These are phyloP conservation scores for Dolichoris vasculosae DNA, from an alignment of 1,140 invertebrate genomes.

Conservation along the genomic window DNA sequence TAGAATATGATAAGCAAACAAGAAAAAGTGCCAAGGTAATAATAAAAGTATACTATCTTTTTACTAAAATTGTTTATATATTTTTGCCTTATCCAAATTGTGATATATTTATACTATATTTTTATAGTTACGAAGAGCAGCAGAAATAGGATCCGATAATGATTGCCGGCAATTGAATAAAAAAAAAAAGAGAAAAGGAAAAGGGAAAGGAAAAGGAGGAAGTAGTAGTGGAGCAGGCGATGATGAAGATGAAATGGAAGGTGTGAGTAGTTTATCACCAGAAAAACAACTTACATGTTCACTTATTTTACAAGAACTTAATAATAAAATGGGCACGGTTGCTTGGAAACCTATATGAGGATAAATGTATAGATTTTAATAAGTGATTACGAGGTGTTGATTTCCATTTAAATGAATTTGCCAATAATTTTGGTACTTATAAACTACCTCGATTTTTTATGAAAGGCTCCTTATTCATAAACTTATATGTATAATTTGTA, in stretches of 20 bases:
- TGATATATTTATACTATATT: neutral
- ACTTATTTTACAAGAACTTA: conserved; percentile 82
- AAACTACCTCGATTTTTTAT: conserved; percentile 44
- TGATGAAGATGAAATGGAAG: conserved; percentile 77
- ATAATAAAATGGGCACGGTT: conserved; percentile 81
- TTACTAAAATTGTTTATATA: conserved; percentile 39
- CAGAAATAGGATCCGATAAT: conserved; percentile 72
- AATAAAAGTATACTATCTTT: neutral
- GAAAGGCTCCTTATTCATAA: conserved; percentile 34
- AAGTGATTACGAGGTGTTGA: conserved; percentile 30
- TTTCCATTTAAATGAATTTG: conserved; percentile 18
- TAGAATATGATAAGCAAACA: conserved; percentile 84
- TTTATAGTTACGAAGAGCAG: conserved; percentile 72
- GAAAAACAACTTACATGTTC: conserved; percentile 77
- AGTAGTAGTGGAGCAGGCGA: conserved; percentile 71
- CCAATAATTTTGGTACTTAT: conserved; percentile 39
- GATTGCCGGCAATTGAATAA: conserved; percentile 73
- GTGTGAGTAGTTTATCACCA: conserved; percentile 72
- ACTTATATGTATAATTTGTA: conserved; percentile 35
- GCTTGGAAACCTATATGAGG: conserved; percentile 79
- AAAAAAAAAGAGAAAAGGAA: conserved; percentile 74
- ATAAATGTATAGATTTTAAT: conserved; percentile 23
- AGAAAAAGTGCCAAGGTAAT: conserved; percentile 74
- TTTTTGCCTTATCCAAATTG: neutral
- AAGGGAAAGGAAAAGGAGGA: conserved; percentile 74